phyloP scores from a whole-genome alignment of 1,140 invertebrate genomes.

The Drosophila equinoxialis region DNA sequence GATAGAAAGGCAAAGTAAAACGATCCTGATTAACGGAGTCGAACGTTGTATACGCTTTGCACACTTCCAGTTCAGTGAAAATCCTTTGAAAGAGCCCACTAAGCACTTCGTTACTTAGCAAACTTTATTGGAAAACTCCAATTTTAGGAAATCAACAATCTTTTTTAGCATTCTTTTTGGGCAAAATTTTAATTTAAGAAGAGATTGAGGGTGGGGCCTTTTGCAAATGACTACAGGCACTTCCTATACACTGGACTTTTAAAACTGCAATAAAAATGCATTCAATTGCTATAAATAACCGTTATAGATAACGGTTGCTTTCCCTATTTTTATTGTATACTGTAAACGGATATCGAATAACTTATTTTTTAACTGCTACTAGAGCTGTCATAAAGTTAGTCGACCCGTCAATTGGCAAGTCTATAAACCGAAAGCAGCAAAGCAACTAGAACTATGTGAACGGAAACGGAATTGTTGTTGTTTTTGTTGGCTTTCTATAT shows the following conservation, averaged over 20 bases:
- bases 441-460: slow-evolving; percentile 49
- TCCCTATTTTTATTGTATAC: neutral
- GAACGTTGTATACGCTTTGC: slow-evolving; percentile 42
- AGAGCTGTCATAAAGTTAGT: slow-evolving; percentile 12
- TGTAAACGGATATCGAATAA: neutral
- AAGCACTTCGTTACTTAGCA: too few species aligned
- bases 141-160: too few species aligned
- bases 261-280: too few species aligned
- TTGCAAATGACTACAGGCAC: too few species aligned
- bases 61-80: neutral
- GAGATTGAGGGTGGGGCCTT: too few species aligned
- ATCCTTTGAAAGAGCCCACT: neutral
- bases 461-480: slow-evolving; percentile 69
- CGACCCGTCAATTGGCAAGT: slow-evolving; percentile 25
- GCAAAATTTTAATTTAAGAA: too few species aligned
- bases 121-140: too few species aligned
- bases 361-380: neutral
- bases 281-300: too few species aligned
- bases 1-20: slow-evolving; percentile 40
- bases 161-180: too few species aligned
- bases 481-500: slow-evolving; percentile 39
- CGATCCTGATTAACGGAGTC: slow-evolving; percentile 8
- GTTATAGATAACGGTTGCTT: neutral
- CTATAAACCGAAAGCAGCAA: slow-evolving; percentile 39
- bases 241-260: too few species aligned